Conservation (phyloP, 2,113 vertebrate species). For the Electrona antarctica region DNA sequence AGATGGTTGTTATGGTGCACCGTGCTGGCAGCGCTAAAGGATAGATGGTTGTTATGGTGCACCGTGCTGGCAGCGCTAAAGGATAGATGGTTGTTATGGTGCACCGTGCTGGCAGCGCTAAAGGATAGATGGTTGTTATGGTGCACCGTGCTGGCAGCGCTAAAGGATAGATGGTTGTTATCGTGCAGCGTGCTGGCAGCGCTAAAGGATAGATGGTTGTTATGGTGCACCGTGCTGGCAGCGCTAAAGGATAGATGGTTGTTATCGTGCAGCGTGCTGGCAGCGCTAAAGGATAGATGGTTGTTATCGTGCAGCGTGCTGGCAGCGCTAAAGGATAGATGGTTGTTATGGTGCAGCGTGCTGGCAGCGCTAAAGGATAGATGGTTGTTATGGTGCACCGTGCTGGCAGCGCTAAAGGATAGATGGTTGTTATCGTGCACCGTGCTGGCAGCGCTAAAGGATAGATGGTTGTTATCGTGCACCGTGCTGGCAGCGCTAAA, state of each 20-base stretch:
- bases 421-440: conserved; percentile 11
- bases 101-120: conserved; percentile 23
- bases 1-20: conserved; percentile 10
- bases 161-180: conserved; percentile 18
- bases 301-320: conserved; percentile 16
- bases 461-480: conserved; percentile 10
- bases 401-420: conserved; percentile 25
- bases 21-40: conserved; percentile 24
- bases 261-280: conserved; percentile 15
- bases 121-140: conserved; percentile 13
- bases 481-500: conserved; percentile 25
- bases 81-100: conserved; percentile 10
- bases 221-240: conserved; percentile 19
- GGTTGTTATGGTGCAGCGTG: conserved; percentile 7
- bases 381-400: conserved; percentile 8
- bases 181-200: conserved; percentile 19
- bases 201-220: conserved; percentile 16
- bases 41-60: conserved; percentile 10
- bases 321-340: conserved; percentile 21
- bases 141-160: conserved; percentile 18
- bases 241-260: conserved; percentile 17
- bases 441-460: conserved; percentile 24
- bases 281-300: conserved; percentile 19
- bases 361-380: conserved; percentile 23
- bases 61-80: conserved; percentile 25